These are phyloP conservation scores for Cyclargus thomasi DNA, from an alignment of 1,140 invertebrate genomes.

Conservation along the genomic window DNA sequence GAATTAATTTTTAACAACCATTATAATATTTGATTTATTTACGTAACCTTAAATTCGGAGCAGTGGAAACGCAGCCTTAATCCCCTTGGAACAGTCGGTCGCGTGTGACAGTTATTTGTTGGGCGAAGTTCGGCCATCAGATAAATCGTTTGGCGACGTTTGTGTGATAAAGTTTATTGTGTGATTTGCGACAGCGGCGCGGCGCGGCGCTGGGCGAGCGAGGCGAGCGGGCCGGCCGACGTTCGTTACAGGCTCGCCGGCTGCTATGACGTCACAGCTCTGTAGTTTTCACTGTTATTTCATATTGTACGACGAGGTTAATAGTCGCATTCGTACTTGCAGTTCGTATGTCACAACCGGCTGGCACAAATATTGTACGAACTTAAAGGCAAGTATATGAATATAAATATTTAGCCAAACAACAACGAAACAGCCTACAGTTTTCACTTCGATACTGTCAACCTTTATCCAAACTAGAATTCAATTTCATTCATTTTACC, in stretches of 20 bases:
- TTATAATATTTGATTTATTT: too few relatives aligned
- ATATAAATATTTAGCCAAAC: too few relatives aligned
- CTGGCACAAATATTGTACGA: too few relatives aligned
- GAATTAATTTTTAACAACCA: too few relatives aligned
- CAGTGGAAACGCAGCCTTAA: not conserved
- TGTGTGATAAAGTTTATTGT: not conserved
- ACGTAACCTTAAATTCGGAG: too few relatives aligned
- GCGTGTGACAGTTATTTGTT: not conserved
- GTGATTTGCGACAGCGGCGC: not conserved
- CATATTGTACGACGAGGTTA: not conserved
- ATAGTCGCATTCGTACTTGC: not conserved
- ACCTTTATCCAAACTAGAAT: too few relatives aligned
- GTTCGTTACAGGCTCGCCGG: not conserved
- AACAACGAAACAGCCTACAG: too few relatives aligned
- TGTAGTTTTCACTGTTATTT: not conserved
- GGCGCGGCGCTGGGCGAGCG: too few relatives aligned
- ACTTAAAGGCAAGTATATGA: too few relatives aligned
- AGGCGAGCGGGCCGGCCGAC: not conserved
- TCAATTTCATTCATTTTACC: too few relatives aligned
- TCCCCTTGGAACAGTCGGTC: not conserved
- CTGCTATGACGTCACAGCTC: not conserved
- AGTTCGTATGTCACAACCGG: too few relatives aligned
- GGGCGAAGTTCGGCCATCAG: not conserved
- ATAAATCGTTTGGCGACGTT: not conserved
- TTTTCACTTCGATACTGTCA: too few relatives aligned